Evolutionary conservation across 2,797 vertebrate species (phyloP), one percentile per base, ranked within the genome.

Genomic region (Poeciliopsis infans): DNA sequence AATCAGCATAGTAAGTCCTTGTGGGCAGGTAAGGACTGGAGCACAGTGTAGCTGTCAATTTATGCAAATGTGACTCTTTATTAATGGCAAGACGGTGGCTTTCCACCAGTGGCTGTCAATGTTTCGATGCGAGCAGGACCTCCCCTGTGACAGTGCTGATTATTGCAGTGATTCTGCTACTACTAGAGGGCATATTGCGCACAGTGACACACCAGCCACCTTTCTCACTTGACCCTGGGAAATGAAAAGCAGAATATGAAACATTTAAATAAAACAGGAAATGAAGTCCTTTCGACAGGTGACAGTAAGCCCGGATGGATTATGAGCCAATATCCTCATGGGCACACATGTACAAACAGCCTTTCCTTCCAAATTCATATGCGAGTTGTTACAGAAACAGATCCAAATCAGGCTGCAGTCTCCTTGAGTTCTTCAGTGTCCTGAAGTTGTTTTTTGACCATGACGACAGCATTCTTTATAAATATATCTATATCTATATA

Each of bases 21-120:
- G 84, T 61, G 69, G 64, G 64, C 80, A 85, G 91, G 86, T 75
- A 85, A 73, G 79, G 25, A 69, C 79, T 18, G 11, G 20, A 46
- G 77, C 78, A 75, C 80, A 74, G 45, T 85, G 84, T 87, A 79
- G 72, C 83, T 76, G 90, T 92, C 92, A 91, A 57, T 77, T 51
- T 90, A 94, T 93, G 92, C 74, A 90, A 94, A 93, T 94, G 90
- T 41, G 31, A 69, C 69, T 86, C 84, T 83, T 86, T 88, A 87
- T 92, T 92, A 92, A 93, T 92, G 88, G 79, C 79, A 79, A 87
- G 86, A 84, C 86, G 75, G 80, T 5, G 76, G 76, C 90, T 84
- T 86, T 75, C 80, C 85, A 87, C 88, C 88, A 80, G 84, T 89
- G 79, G 80, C 77, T 87, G 87, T 88, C 87, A 15, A 89, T 86